phyloP scores from a whole-genome alignment of 2,113 vertebrate genomes.

The Ceyx cyanopectus region DNA sequence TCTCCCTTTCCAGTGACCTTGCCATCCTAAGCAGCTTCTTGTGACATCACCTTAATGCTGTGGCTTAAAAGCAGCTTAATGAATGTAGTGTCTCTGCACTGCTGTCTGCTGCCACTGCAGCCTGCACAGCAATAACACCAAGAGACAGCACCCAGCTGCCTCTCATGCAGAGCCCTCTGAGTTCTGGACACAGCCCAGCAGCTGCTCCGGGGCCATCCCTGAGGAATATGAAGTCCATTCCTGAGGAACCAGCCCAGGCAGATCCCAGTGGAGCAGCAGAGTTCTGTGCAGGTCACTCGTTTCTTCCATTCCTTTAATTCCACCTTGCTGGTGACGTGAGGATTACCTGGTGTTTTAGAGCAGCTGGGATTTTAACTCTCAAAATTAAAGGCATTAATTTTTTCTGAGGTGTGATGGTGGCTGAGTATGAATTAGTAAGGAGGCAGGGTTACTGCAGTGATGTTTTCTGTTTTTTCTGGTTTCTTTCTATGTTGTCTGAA shows the following conservation, averaged over 20 bases:
- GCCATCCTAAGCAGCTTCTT: constrained; percentile 67
- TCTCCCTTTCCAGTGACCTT: constrained; percentile 72
- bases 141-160: constrained; percentile 18
- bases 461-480: not conserved
- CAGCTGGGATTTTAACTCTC: constrained; percentile 7
- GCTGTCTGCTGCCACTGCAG: constrained; percentile 29
- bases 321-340: not conserved
- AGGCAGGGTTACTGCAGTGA: not conserved
- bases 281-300: constrained; percentile 66
- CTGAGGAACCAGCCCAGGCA: constrained; percentile 45
- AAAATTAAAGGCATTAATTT: not conserved
- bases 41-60: constrained; percentile 73
- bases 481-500: not conserved
- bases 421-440: not conserved
- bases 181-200: not conserved
- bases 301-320: constrained; percentile 40
- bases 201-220: constrained; percentile 1
- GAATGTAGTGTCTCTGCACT: constrained; percentile 35
- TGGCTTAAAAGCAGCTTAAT: constrained; percentile 60
- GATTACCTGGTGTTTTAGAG: not conserved
- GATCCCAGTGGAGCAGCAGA: constrained; percentile 46
- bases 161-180: constrained; percentile 62
- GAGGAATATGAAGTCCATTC: constrained; percentile 69
- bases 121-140: constrained; percentile 59
- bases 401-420: not conserved